Evolutionary conservation across 1,140 invertebrate species (phyloP).

Genomic region (Zelostemma sp.): DNA sequence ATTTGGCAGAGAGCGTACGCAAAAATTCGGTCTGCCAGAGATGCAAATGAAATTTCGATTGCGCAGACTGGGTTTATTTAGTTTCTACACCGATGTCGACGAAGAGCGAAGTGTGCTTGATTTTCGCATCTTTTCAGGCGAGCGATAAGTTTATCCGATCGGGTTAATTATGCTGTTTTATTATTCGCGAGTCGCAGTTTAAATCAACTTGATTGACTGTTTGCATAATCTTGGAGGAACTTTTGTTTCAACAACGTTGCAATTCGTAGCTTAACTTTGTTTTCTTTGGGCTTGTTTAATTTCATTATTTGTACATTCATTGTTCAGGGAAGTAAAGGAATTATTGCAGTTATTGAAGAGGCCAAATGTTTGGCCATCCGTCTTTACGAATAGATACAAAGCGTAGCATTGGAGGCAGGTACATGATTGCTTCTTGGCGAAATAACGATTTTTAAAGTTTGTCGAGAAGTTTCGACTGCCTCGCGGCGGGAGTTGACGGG

Average conservation of each 20-base stretch:
- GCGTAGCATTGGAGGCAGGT: constrained; percentile 36
- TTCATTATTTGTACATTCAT: too few relatives aligned
- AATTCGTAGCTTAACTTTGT: too few relatives aligned
- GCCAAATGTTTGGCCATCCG: not conserved
- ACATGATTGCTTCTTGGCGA: constrained; percentile 49
- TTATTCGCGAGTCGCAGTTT: too few relatives aligned
- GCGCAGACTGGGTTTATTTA: not conserved
- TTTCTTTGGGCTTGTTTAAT: too few relatives aligned
- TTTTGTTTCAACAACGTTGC: too few relatives aligned
- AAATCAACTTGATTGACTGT: too few relatives aligned
- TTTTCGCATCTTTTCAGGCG: too few relatives aligned
- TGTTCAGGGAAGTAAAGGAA: too few relatives aligned
- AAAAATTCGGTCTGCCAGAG: not conserved
- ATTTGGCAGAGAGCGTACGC: constrained; percentile 4
- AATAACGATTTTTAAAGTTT: constrained; percentile 68
- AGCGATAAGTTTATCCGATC: too few relatives aligned
- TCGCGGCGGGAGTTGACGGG: constrained; percentile 45
- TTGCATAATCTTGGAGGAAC: too few relatives aligned
- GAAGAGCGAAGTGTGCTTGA: too few relatives aligned
- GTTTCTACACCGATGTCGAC: not conserved
- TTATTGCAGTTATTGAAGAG: not conserved
- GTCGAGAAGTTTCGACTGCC: constrained; percentile 60
- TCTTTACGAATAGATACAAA: constrained; percentile 34
- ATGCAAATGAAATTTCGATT: not conserved
- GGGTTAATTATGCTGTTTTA: too few relatives aligned